These are phyloP conservation scores for Drosophila nasuta DNA, from an alignment of 1,140 invertebrate species.

Conservation along the genomic window DNA sequence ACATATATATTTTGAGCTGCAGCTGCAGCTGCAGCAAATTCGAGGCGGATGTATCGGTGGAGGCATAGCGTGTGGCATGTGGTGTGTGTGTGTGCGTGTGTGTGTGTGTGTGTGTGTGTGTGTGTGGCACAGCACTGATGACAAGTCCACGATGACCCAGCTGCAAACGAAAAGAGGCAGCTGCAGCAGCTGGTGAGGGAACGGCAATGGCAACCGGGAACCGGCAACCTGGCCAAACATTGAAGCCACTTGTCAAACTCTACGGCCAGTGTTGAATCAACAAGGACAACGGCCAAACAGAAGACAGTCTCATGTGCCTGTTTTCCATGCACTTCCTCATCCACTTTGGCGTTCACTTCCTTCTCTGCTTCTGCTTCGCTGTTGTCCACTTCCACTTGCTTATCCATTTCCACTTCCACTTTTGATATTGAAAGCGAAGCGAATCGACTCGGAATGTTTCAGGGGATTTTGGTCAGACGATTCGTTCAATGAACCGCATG, in stretches of 20 bases:
- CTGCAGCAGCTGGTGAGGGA: background rate
- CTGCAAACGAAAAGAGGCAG: background rate
- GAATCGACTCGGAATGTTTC: conserved; percentile 20
- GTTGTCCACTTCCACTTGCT: conserved; percentile 32
- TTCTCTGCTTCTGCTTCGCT: conserved; percentile 32
- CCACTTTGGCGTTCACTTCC: conserved; percentile 18
- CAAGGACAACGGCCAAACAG: conserved; percentile 35
- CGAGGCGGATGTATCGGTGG: background rate
- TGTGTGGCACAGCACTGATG: background rate
- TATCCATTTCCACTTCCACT: conserved; percentile 65
- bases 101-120: no score
- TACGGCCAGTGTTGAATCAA: conserved; percentile 42
- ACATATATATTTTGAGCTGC: conserved; percentile 66
- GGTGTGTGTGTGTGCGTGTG: background rate
- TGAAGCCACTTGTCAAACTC: conserved; percentile 71
- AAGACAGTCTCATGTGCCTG: conserved; percentile 28
- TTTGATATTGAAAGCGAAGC: conserved; percentile 71
- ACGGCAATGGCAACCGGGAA: background rate
- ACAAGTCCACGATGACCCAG: conserved; percentile 24
- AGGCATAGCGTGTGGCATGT: background rate
- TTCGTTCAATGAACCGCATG: conserved; percentile 76
- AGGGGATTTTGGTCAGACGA: conserved; percentile 54
- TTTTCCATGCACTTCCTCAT: conserved; percentile 40
- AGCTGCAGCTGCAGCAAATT: conserved; percentile 1
- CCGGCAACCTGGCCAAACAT: conserved; percentile 59